phyloP scores from a whole-genome alignment of 92 coral and sea anemone species.

The Anthopleura xanthogrammica region DNA sequence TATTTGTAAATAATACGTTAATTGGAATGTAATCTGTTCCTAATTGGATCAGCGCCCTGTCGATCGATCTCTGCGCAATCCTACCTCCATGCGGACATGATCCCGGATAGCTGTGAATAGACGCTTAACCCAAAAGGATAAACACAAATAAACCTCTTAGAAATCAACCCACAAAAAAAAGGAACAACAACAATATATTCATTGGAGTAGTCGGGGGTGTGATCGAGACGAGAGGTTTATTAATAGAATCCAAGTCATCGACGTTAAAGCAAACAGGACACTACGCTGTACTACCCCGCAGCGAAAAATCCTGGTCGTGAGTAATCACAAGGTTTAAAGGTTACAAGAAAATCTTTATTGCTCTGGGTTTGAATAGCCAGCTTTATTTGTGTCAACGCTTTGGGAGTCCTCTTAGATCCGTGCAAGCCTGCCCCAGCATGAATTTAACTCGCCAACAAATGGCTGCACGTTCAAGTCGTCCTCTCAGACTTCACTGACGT shows the following conservation, averaged over 20 bases:
- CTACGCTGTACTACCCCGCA: not conserved
- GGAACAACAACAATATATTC: not conserved
- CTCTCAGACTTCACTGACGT: constrained; percentile 27
- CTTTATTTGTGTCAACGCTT: constrained; percentile 48
- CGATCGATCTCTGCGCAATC: not conserved
- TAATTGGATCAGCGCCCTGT: constrained; percentile 46
- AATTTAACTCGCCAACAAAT: constrained; percentile 19
- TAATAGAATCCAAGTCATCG: not conserved
- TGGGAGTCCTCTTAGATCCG: constrained; percentile 16
- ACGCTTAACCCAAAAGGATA: constrained; percentile 15
- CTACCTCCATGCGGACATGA: not conserved
- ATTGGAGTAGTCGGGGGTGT: not conserved
- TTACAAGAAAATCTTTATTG: constrained; percentile 2
- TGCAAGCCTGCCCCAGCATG: constrained; percentile 31
- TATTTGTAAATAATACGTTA: constrained; percentile 59
- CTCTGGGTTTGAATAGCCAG: constrained; percentile 26
- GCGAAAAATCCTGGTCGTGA: not conserved
- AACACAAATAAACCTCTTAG: constrained; percentile 10
- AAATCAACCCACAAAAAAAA: not conserved
- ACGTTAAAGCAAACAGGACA: not conserved
- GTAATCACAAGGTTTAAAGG: constrained; percentile 17
- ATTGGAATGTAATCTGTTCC: constrained; percentile 46
- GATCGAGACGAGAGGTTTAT: not conserved
- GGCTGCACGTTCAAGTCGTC: constrained; percentile 23
- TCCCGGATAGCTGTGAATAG: constrained; percentile 17